These are phyloP conservation scores for Myioborus melanocephalus DNA, from an alignment of 2,797 vertebrate species.

Conservation along the genomic window DNA sequence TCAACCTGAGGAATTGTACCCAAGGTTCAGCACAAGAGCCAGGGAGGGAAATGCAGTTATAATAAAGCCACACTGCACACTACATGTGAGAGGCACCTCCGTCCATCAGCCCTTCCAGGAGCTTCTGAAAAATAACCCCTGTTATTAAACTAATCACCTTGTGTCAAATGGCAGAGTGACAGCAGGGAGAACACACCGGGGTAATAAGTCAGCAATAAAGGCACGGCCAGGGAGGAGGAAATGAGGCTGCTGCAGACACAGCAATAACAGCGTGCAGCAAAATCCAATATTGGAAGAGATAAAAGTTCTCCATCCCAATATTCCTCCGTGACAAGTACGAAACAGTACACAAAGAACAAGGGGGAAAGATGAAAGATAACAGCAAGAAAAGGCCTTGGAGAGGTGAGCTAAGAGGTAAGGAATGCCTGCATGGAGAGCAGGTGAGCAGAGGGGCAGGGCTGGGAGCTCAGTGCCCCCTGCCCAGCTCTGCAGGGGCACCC, in stretches of 20 bases:
- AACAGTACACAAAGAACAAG: slow-evolving; percentile 8
- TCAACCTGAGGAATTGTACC: background rate
- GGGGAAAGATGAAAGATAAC: slow-evolving; percentile 37
- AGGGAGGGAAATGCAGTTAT: background rate
- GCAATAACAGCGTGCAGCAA: slow-evolving; percentile 13
- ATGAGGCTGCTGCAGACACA: slow-evolving; percentile 29
- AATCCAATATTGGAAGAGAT: slow-evolving; percentile 46
- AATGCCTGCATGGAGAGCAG: background rate
- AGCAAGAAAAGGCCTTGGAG: background rate
- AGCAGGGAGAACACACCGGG: background rate
- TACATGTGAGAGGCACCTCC: background rate
- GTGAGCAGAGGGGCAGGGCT: background rate
- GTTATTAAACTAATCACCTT: background rate
- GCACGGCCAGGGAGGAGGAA: slow-evolving; percentile 19
- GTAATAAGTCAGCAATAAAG: slow-evolving; percentile 20
- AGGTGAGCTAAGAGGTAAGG: slow-evolving; percentile 33
- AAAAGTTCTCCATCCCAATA: slow-evolving; percentile 26
- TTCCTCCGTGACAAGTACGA: background rate
- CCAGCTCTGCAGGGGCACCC: background rate
- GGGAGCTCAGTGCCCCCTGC: background rate
- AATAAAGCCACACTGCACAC: background rate
- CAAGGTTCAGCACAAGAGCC: background rate
- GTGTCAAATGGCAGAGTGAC: background rate
- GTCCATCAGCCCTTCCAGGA: background rate
- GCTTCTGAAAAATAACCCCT: background rate